Evolutionary conservation across 2,113 vertebrate genomes (phyloP), one percentile per base, ranked within the genome.

Genomic region (Scortum barcoo): DNA sequence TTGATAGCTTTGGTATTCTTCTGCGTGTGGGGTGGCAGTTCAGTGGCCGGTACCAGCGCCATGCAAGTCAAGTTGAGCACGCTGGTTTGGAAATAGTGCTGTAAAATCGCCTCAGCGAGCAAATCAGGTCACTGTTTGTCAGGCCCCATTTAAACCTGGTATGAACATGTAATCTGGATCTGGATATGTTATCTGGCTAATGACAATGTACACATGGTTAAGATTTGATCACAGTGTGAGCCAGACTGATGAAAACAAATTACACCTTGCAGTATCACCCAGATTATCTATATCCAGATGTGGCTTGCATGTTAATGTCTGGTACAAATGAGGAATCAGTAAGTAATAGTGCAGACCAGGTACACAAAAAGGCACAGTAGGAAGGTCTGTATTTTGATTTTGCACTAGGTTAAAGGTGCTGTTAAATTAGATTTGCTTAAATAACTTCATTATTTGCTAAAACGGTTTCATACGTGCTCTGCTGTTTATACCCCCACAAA

Each of bases 401-500:
- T 19, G 63, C 26, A 12, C 40, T 30, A 44, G 36, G 16, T 48
- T 54, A 36, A 68, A 78, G 48, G 17, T 48, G n/a, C n/a, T n/a
- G n/a, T 10, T 4, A 66, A n/a, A 19, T 54, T 53, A 28, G 10
- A 80, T 67, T 28, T 61, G 4, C n/a, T 68, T n/a, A 30, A 20
- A 69, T 33, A 44, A 61, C 26, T n/a, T 9, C 16, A 11, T 36
- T 20, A 7, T 22, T 46, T 42, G 40, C 28, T 9, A 19, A 8
- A 28, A 11, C n/a, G 17, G 13, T 24, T 22, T 33, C n/a, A 54
- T 22, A 69, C 22, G 24, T 26, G 12, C 46, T 53, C 17, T 36
- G 48, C 73, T 42, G 61, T 72, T 68, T 65, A 36, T n/a, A n/a
- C n/a, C 60, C 50, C 36, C 50, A 28, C 33, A 66, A 60, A 75